A percentile compares a stretch with the other conserved stretches of the same genome.
These are phyloP conservation scores for Dimorphilus gyrociliatus DNA, from an alignment of 2,888 invertebrate genomes.

Conservation along the genomic window DNA sequence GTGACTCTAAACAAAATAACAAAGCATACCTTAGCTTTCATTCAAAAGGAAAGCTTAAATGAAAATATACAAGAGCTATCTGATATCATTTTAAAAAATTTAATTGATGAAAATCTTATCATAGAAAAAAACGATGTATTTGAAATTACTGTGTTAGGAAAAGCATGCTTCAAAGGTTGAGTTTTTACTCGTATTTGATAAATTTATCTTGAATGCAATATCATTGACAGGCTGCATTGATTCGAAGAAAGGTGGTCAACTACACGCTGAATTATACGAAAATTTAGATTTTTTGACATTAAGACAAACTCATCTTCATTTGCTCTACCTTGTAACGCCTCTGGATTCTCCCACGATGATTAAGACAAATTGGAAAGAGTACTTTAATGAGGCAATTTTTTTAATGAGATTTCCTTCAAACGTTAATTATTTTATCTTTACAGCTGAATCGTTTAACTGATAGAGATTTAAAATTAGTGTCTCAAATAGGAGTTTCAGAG, in stretches of 20 bases:
- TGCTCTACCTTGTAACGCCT: constrained; percentile 70
- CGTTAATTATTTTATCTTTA: constrained; percentile 6
- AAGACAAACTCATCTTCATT: constrained; percentile 54
- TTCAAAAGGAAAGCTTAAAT: no score
- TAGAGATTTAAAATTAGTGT: constrained; percentile 53
- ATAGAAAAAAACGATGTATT: constrained; percentile 9
- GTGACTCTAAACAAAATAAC: no score
- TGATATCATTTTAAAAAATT: constrained; percentile 12
- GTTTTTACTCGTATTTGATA: not conserved
- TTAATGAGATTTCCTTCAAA: no score
- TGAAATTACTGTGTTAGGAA: constrained; percentile 46
- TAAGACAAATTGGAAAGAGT: constrained; percentile 25
- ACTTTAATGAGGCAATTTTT: constrained; percentile 30
- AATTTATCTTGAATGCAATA: no score
- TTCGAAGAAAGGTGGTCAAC: constrained; percentile 49
- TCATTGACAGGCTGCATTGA: constrained; percentile 54
- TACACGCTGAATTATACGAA: constrained; percentile 56
- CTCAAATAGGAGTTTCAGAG: constrained; percentile 60
- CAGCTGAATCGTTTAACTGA: constrained; percentile 49
- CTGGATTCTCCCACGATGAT: constrained; percentile 33
- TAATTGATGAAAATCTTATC: constrained; percentile 3
- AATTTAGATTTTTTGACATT: constrained; percentile 58
- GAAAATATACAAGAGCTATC: no score
- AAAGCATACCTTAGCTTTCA: no score
- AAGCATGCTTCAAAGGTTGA: constrained; percentile 63